These are phyloP conservation scores for Serripes groenlandicus DNA, from an alignment of 2,888 invertebrate genomes.

Conservation along the genomic window DNA sequence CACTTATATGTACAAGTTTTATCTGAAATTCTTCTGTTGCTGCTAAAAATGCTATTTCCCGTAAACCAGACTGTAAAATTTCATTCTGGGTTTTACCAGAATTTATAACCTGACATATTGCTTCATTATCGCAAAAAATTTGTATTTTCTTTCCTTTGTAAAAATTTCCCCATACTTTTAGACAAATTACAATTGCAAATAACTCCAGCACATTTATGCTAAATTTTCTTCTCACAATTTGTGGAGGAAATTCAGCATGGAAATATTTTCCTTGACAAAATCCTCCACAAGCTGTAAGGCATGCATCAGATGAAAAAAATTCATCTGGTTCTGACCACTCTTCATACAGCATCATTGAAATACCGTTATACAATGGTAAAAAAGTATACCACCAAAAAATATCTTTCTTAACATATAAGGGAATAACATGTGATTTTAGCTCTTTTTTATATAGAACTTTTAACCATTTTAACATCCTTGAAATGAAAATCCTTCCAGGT, in stretches of 20 bases:
- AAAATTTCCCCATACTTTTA: background rate
- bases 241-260: background rate
- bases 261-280: conserved; percentile 2
- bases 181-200: background rate
- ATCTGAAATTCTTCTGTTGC: conserved; percentile 16
- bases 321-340: background rate
- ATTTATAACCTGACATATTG: background rate
- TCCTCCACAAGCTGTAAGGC: background rate
- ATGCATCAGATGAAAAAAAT: background rate
- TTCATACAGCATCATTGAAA: too few species aligned
- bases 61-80: conserved; percentile 12
- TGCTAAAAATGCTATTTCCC: conserved; percentile 17
- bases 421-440: background rate
- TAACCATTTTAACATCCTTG: background rate
- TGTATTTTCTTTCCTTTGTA: background rate
- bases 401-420: background rate
- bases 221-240: background rate
- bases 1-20: background rate
- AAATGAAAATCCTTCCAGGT: conserved; percentile 1
- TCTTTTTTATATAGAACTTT: background rate
- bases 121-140: background rate
- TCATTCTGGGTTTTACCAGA: background rate
- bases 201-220: background rate
- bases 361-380: background rate
- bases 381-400: background rate